Evolutionary conservation across 1,140 invertebrate genomes (phyloP).

Genomic region (Delia radicum): DNA sequence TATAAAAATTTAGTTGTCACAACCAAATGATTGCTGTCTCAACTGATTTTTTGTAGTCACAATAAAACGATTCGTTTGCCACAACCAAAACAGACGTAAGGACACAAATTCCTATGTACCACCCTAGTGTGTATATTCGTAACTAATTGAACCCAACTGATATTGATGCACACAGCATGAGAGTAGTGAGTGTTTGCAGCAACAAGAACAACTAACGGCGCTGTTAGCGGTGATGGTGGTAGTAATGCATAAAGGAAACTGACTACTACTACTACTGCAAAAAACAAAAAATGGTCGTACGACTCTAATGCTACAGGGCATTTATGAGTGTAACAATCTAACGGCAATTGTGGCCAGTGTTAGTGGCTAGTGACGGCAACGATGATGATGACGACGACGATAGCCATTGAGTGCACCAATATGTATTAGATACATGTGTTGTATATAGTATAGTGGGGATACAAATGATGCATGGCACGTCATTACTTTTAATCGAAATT

Average conservation of each 20-base stretch:
- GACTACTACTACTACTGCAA: neutral
- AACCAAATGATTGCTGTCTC: neutral
- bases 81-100: too few species aligned
- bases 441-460: neutral
- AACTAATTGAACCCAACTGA: constrained; percentile 17
- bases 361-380: neutral
- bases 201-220: neutral
- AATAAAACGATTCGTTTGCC: too few species aligned
- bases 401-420: constrained; percentile 2
- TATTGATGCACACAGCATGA: constrained; percentile 15
- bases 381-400: neutral
- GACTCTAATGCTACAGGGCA: constrained; percentile 5
- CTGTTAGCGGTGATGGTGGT: neutral
- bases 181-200: neutral
- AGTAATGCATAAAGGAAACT: neutral
- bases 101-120: too few species aligned
- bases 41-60: too few species aligned
- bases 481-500: constrained; percentile 19
- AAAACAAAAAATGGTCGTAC: neutral
- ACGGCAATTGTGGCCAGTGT: constrained; percentile 12
- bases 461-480: constrained; percentile 17
- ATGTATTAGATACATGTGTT: neutral
- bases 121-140: neutral
- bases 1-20: too few species aligned
- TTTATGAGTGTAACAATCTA: neutral